Percentiles rank a stretch among this genome's conserved stretches.
Evolutionary conservation across 2,113 vertebrate genomes (phyloP).

Genomic region (Myrmecophaga tridactyla): DNA sequence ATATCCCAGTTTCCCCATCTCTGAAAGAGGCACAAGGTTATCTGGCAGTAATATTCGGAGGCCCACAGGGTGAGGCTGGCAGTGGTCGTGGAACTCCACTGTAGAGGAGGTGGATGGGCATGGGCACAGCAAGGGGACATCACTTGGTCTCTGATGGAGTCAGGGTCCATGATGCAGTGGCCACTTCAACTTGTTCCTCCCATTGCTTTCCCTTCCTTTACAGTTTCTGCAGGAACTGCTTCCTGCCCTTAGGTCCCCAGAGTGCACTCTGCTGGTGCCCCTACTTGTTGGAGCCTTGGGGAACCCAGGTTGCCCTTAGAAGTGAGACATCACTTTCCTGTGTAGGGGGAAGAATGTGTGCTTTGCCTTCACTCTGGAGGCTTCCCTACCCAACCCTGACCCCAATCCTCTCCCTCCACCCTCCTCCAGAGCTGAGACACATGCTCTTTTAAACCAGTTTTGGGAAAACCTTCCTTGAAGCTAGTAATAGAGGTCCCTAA

Average conservation of each 20-base stretch:
- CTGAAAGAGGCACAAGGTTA: neutral
- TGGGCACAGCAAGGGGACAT: neutral
- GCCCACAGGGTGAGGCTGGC: neutral
- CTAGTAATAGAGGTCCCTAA: neutral
- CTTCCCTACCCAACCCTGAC: neutral
- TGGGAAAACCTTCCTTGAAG: neutral
- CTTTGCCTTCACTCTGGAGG: neutral
- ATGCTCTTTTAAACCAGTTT: neutral
- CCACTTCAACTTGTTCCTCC: constrained; percentile 37
- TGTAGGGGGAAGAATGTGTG: neutral
- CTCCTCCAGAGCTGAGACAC: neutral
- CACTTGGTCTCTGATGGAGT: neutral
- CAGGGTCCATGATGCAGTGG: neutral
- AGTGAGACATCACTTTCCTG: constrained; percentile 45
- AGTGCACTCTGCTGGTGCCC: constrained; percentile 62
- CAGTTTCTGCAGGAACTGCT: constrained; percentile 64
- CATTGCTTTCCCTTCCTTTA: constrained; percentile 56
- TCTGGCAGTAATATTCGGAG: neutral
- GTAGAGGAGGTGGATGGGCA: neutral
- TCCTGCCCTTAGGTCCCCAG: constrained; percentile 61
- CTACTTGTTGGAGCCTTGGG: constrained; percentile 49
- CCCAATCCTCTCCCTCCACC: too few relatives aligned
- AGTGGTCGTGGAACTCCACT: neutral
- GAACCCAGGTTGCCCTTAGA: constrained; percentile 51
- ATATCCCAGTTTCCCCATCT: constrained; percentile 51